A percentile compares a stretch with the other conserved stretches of the same genome.
phyloP scores from a whole-genome alignment of 2,797 vertebrate species.

The Sebastes hubbsi region DNA sequence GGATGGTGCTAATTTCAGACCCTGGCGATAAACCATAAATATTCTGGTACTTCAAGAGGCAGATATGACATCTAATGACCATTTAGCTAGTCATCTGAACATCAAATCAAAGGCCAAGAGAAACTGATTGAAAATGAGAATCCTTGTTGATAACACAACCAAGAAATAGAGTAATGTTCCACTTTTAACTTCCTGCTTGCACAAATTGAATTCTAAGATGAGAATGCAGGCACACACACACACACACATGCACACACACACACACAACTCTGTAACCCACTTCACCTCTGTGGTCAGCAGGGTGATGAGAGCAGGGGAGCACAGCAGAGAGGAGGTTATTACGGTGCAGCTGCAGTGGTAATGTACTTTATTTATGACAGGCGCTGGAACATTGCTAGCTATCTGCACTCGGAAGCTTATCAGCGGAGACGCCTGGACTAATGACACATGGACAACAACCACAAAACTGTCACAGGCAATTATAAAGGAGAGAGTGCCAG shows the following conservation, averaged over 20 bases:
- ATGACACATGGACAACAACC: slow-evolving; percentile 51
- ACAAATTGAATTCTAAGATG: slow-evolving; percentile 9
- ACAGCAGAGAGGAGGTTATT: slow-evolving; percentile 49
- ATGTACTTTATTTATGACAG: slow-evolving; percentile 67
- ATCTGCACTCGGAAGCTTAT: slow-evolving; percentile 55
- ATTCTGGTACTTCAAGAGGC: background rate
- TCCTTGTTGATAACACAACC: background rate
- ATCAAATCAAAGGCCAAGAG: background rate
- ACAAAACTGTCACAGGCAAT: slow-evolving; percentile 46
- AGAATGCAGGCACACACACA: background rate
- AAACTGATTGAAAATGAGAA: slow-evolving; percentile 9
- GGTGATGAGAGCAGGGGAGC: slow-evolving; percentile 37
- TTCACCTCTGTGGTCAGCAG: slow-evolving; percentile 45
- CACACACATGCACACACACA: background rate
- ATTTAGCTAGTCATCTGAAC: background rate
- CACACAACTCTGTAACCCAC: background rate
- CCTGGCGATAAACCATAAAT: background rate
- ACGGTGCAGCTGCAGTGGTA: slow-evolving; percentile 43
- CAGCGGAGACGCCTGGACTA: slow-evolving; percentile 36
- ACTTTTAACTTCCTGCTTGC: background rate
- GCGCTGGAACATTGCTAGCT: slow-evolving; percentile 40
- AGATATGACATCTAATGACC: background rate
- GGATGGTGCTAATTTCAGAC: too few species aligned
- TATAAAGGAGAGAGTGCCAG: slow-evolving; percentile 24
- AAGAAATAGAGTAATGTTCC: slow-evolving; percentile 1